Percentiles rank a stretch among this genome's conserved stretches.
Conservation (phyloP, 1,140 invertebrate genomes). For the Sitophilus oryzae region DNA sequence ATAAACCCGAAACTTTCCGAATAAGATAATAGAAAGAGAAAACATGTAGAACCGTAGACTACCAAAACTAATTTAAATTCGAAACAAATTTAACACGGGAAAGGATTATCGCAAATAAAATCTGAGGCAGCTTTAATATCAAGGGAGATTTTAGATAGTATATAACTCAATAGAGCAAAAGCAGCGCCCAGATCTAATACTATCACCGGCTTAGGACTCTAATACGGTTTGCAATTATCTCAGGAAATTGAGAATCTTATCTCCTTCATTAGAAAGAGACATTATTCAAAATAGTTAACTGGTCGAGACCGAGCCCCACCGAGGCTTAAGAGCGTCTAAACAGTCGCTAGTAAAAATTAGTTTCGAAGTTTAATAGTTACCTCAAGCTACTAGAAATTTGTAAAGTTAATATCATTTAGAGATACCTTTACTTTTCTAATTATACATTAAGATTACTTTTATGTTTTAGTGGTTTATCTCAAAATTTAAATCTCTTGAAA, state of each 20-base stretch:
- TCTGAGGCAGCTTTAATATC: not conserved
- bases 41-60: not conserved
- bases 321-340: not conserved
- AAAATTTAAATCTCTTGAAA: too few species aligned
- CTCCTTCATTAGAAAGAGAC: slow-evolving; percentile 32
- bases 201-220: slow-evolving; percentile 26
- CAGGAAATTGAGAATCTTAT: slow-evolving; percentile 37
- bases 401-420: too few species aligned
- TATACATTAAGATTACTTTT: too few species aligned
- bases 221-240: slow-evolving; percentile 36
- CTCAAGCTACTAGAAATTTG: too few species aligned
- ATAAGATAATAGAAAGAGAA: too few species aligned
- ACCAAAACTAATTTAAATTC: slow-evolving; percentile 1
- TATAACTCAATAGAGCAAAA: slow-evolving; percentile 29
- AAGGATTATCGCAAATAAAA: slow-evolving; percentile 3
- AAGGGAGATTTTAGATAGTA: slow-evolving; percentile 7
- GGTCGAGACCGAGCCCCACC: too few species aligned
- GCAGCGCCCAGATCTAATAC: slow-evolving; percentile 23
- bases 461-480: too few species aligned
- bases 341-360: not conserved
- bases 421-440: too few species aligned
- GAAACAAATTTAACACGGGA: slow-evolving; percentile 14
- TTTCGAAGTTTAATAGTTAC: too few species aligned
- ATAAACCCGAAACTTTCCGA: too few species aligned
- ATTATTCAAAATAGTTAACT: slow-evolving; percentile 33